phyloP scores from a whole-genome alignment of 2,888 invertebrate species.

The Drosophila nr. medialis region DNA sequence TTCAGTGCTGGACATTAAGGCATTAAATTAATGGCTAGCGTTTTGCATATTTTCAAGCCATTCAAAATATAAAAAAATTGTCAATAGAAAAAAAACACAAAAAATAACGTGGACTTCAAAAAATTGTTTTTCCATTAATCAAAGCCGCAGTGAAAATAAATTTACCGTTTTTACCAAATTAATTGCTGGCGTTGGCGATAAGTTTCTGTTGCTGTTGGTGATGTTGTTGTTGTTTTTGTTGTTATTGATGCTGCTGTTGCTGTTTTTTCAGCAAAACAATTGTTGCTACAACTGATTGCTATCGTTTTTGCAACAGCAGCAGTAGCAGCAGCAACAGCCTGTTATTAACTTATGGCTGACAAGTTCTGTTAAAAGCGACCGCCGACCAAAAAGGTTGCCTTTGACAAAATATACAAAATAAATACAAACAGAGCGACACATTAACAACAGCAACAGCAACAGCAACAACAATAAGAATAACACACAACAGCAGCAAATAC shows the following conservation, averaged over 20 bases:
- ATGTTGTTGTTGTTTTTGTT: conserved; percentile 18
- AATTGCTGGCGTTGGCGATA: conserved; percentile 48
- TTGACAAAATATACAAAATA: conserved; percentile 56
- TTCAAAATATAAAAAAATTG: conserved; percentile 46
- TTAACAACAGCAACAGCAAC: conserved; percentile 39
- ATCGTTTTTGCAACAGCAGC: conserved; percentile 45
- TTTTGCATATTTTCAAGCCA: conserved; percentile 64
- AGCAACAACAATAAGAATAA: conserved; percentile 18
- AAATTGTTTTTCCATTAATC: conserved; percentile 76
- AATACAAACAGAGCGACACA: conserved; percentile 58
- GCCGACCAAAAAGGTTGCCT: conserved; percentile 39
- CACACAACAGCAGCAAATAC: conserved; percentile 30
- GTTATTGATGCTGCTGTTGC: conserved; percentile 46
- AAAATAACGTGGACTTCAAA: conserved; percentile 15
- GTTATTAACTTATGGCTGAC: conserved; percentile 68
- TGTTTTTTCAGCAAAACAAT: conserved; percentile 59
- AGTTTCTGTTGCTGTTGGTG: conserved; percentile 35
- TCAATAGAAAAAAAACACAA: conserved; percentile 38
- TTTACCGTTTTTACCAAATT: conserved; percentile 53
- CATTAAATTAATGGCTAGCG: conserved; percentile 67
- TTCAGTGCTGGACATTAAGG: conserved; percentile 37
- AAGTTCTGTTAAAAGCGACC: conserved; percentile 50
- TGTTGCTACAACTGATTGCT: conserved; percentile 67
- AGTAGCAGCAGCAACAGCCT: conserved; percentile 42
- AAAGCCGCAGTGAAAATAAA: conserved; percentile 66